Evolutionary conservation across 1,140 invertebrate genomes (phyloP).

Genomic region (Lineus longissimus): DNA sequence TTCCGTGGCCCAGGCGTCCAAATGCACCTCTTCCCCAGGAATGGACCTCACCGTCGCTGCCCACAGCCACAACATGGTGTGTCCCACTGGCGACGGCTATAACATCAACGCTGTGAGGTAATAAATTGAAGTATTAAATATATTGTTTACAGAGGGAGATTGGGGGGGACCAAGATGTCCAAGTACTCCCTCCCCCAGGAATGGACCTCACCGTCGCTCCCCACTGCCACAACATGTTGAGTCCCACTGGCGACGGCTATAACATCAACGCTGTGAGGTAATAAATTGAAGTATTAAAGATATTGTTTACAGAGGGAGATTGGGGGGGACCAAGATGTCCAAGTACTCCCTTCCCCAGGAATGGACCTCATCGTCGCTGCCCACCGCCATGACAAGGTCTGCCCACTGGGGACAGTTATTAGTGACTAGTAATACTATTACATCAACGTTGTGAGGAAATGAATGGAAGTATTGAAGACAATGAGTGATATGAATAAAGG

Average conservation of each 20-base stretch:
- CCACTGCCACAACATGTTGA: conserved; percentile 66
- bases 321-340: conserved; percentile 67
- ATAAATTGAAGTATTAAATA: conserved; percentile 1
- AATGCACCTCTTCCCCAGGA: conserved; percentile 66
- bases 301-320: conserved; percentile 35
- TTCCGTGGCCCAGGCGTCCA: conserved; percentile 66
- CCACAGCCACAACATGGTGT: conserved; percentile 66
- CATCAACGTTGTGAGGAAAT: conserved; percentile 59
- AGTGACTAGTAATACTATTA: conserved; percentile 51
- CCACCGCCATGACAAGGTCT: conserved; percentile 66
- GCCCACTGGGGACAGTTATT: conserved; percentile 65
- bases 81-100: conserved; percentile 63
- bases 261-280: conserved; percentile 60
- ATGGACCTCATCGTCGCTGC: conserved; percentile 62
- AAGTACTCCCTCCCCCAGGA: conserved; percentile 65
- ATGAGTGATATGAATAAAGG: too few species aligned
- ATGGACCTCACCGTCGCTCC: conserved; percentile 62
- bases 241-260: conserved; percentile 63
- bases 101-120: conserved; percentile 60
- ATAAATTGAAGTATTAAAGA: conserved; percentile 1
- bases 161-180: conserved; percentile 67
- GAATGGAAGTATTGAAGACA: background rate
- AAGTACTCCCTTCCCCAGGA: conserved; percentile 65
- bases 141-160: conserved; percentile 35
- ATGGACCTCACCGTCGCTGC: conserved; percentile 62